Base-by-base conservation (phyloP, 2,888 invertebrate species). In the Synergus itoensis region DNA sequence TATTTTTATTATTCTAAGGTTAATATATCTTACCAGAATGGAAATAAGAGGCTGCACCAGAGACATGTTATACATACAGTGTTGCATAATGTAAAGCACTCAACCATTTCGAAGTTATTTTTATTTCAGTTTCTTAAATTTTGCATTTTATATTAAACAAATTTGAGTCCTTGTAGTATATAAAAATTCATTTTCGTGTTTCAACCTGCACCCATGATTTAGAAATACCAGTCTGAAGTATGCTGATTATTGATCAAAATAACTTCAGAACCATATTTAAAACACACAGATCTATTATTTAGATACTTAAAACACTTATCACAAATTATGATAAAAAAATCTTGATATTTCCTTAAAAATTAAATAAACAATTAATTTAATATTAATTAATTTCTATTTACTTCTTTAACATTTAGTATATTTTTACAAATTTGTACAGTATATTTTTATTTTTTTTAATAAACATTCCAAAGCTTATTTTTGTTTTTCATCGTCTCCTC, bases 31-130 rank as follows among this genome's bases (percentile, higher is more conserved):
- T 85, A 89, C 89, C 88, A 89, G 77, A 85, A 77, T 76, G 89
- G 87, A 21, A 89, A 81, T 36, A 89, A 60, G 40, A 86, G 81
- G 18, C 48, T 69, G 79, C 85, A 85, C 89, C 89, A 89, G 12
- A 89, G 82, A 84, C 87, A 88, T 57, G 87, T 81, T 83, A 88
- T 83, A 76, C 87, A 89, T 77, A 84, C 82, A 77, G 81, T 87
- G 75, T 89, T 88, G 83, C 87, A 89, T 60, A 86, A 77, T 2
- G 87, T 78, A 36, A 88, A 79, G 36, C 84, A 85, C 73, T 84
- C 88, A 65, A 89, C 85, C 88, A 89, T 89, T 28, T 82, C 79
- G 60, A 57, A 8, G 16, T 76, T 41, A 4, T 18, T 4, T 57
- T 48, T 18, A 18, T 18, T 12, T 41, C 4, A 14, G 9, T n/a